Percentiles rank a stretch among this genome's conserved stretches.
These are phyloP conservation scores for Neuroscelio doddi DNA, from an alignment of 2,888 invertebrate species.

Conservation along the genomic window DNA sequence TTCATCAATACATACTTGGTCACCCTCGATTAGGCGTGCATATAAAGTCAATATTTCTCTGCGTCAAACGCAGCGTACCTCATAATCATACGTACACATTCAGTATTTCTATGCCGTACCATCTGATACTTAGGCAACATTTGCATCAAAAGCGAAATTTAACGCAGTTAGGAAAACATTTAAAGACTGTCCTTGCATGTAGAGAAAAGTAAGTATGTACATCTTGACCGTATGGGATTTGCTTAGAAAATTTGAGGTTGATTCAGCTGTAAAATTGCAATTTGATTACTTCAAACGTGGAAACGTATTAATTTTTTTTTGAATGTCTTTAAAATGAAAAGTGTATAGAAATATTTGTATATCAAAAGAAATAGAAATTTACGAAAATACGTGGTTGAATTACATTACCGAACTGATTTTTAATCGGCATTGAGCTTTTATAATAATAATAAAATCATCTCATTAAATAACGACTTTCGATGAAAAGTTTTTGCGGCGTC, in stretches of 20 bases:
- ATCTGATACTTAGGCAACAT: constrained; percentile 18
- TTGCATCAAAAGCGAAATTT: constrained; percentile 21
- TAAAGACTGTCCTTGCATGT: constrained; percentile 1
- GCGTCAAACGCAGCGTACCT: constrained; percentile 5
- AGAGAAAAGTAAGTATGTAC: too few species aligned
- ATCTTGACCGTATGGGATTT: too few species aligned
- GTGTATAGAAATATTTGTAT: too few species aligned
- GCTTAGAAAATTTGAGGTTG: too few species aligned
- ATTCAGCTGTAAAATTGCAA: too few species aligned
- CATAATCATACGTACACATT: constrained; percentile 12
- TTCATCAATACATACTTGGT: constrained; percentile 1
- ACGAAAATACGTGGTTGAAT: too few species aligned
- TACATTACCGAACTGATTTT: too few species aligned
- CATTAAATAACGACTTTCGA: constrained; percentile 23
- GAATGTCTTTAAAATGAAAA: too few species aligned
- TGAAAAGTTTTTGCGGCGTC: constrained; percentile 14
- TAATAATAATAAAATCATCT: constrained; percentile 34
- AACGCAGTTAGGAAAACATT: constrained; percentile 1
- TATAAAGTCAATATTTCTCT: constrained; percentile 12
- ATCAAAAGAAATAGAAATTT: too few species aligned
- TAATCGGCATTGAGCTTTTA: neutral
- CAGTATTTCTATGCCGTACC: constrained; percentile 4
- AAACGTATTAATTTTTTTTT: too few species aligned
- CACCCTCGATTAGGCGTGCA: constrained; percentile 1
- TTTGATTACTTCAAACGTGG: too few species aligned